Evolutionary conservation across 2,888 invertebrate genomes (phyloP), one percentile per base, ranked within the genome.

Genomic region (Lepidochrysops patricia): DNA sequence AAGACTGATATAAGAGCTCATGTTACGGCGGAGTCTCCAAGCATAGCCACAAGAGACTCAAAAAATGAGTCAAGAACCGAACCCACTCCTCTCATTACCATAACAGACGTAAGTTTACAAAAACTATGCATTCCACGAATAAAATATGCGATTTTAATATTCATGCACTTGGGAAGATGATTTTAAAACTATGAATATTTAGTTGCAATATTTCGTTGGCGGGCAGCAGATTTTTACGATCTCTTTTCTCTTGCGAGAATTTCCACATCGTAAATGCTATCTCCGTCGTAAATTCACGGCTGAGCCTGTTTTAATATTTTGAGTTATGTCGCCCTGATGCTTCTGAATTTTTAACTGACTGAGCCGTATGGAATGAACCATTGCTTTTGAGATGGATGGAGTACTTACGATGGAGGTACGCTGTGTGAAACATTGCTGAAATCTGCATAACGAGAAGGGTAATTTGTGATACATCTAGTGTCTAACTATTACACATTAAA

Each of bases 191-290:
- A 54, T 54, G 54, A 29, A 54, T 54, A 54, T 54, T 54, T 54
- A 54, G 29, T 19, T 13, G 54, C 32, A 54, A 54, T 32, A 54
- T 54, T 54, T 54, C 19, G 54, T 12, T 19, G 4, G 7, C 26
- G 52, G 13, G 29, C 2, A 54, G 54, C 54, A 54, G 54, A 54
- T 54, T 54, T 54, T 54, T 54, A 54, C 19, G 54, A 32, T 54
- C 54, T 15, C 19, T 9, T 26, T 26, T 52, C 32, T 54, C 54
- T 19, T 29, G 29, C 12, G 58, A 61, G 70, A 71, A 67, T 71
- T 79, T 75, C 70, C 71, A 72, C 72, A 63, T 72, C 69, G 74
- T 78, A 73, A 79, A 77, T 75, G 77, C 76, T 77, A 79, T 77
- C 73, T 72, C 64, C 61, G 66, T 66, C 70, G 72, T 78, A 78